phyloP scores from a whole-genome alignment of 2,797 vertebrate genomes.

The Hapalemur alaotrensis region DNA sequence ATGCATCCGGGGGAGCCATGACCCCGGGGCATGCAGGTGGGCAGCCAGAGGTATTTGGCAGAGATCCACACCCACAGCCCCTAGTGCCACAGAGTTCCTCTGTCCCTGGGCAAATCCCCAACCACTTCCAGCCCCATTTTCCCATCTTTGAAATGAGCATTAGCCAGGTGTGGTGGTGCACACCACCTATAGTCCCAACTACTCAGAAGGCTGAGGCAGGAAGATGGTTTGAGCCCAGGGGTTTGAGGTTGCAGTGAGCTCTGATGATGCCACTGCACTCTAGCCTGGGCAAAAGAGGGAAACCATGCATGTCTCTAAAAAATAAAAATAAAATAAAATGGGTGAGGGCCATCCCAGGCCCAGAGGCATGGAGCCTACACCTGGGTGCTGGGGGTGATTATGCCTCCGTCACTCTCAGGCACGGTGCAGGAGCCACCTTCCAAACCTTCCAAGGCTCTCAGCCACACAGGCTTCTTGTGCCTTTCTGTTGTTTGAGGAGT shows the following conservation, averaged over 20 bases:
- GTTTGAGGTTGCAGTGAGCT: neutral
- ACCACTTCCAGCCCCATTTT: neutral
- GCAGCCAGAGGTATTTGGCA: neutral
- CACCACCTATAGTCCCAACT: neutral
- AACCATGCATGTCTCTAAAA: neutral
- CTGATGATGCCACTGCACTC: neutral
- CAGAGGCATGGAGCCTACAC: neutral
- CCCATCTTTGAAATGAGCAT: neutral
- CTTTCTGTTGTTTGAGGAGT: neutral
- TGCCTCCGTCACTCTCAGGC: too few relatives aligned
- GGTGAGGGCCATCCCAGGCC: neutral
- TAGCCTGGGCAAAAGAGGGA: neutral
- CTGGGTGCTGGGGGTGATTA: neutral
- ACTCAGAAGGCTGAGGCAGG: neutral
- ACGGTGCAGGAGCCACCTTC: neutral
- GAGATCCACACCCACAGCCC: neutral
- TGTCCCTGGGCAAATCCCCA: neutral
- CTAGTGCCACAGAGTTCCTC: neutral
- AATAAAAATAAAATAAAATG: neutral
- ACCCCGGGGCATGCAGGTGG: neutral
- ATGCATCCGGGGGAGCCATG: neutral
- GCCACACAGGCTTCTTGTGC: neutral
- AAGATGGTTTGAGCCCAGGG: neutral
- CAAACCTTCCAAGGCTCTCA: neutral
- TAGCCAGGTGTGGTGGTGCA: neutral